phyloP scores from a whole-genome alignment of 2,113 vertebrate species.

The Corythaixoides concolor region DNA sequence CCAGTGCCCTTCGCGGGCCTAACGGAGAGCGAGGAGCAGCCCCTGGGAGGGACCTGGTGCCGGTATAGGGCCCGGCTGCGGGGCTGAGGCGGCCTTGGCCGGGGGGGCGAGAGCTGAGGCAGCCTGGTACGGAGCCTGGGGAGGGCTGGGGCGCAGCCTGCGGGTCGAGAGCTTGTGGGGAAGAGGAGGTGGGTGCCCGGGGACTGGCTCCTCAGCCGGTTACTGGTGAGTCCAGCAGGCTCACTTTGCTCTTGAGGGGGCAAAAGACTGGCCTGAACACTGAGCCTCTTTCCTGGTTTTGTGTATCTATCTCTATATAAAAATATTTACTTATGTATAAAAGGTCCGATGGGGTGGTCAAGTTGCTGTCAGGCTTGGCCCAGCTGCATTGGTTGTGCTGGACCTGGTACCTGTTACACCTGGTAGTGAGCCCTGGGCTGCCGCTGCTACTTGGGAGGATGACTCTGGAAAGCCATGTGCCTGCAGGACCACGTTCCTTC shows the following conservation, averaged over 20 bases:
- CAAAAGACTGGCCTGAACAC: rapidly evolving
- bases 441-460: not conserved
- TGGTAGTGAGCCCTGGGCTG: not conserved
- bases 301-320: no score
- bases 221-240: rapidly evolving
- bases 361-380: not conserved
- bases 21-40: not conserved
- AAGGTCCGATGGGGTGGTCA: rapidly evolving
- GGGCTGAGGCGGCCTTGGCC: not conserved
- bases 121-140: no score
- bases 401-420: rapidly evolving
- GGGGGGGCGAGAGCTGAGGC: not conserved
- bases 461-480: not conserved
- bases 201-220: not conserved
- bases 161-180: not conserved
- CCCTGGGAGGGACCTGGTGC: no score
- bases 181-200: no score
- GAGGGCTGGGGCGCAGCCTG: not conserved
- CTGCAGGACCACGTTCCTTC: rapidly evolving
- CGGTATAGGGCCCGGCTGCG: not conserved
- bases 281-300: not conserved
- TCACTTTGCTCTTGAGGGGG: no score
- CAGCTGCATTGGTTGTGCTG: not conserved
- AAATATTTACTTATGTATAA: rapidly evolving
- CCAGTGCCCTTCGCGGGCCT: rapidly evolving